A percentile compares a stretch with the other conserved stretches of the same genome.
Conservation (phyloP, 2,113 vertebrate genomes). For the Rhea pennata region DNA sequence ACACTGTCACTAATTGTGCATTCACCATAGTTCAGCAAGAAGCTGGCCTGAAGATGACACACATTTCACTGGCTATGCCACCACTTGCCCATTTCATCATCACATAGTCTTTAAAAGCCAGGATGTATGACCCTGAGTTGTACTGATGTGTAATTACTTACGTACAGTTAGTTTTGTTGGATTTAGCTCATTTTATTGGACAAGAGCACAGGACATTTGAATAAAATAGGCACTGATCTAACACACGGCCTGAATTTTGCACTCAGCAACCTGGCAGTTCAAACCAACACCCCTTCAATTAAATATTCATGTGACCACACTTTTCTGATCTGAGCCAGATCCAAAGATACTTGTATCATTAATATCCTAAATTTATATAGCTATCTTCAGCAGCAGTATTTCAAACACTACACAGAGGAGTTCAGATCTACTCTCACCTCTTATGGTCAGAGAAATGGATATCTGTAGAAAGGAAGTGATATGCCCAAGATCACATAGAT, state of each 20-base stretch:
- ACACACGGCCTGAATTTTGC: not conserved
- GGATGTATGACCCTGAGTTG: not conserved
- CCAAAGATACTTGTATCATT: not conserved
- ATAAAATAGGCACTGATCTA: not conserved
- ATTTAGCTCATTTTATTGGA: conserved; percentile 4
- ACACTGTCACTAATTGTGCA: not conserved
- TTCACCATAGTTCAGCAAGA: not conserved
- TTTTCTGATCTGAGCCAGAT: not conserved
- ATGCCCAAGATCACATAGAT: not conserved
- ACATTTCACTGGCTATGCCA: not conserved
- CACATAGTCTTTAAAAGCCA: not conserved
- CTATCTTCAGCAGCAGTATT: not conserved
- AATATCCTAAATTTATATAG: not conserved
- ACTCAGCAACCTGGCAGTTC: not conserved
- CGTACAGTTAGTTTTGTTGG: not conserved
- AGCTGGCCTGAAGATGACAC: not conserved
- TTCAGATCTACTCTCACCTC: not conserved
- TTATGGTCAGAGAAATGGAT: not conserved
- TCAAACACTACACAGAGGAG: not conserved
- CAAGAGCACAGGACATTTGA: not conserved
- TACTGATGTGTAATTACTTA: not conserved
- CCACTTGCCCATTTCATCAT: not conserved
- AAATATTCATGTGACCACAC: not conserved
- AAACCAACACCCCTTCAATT: not conserved
- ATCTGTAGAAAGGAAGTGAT: not conserved